Evolutionary conservation across 2,888 invertebrate species (phyloP), one percentile per base, ranked within the genome.

Genomic region (Aphelenchoides bicaudatus): DNA sequence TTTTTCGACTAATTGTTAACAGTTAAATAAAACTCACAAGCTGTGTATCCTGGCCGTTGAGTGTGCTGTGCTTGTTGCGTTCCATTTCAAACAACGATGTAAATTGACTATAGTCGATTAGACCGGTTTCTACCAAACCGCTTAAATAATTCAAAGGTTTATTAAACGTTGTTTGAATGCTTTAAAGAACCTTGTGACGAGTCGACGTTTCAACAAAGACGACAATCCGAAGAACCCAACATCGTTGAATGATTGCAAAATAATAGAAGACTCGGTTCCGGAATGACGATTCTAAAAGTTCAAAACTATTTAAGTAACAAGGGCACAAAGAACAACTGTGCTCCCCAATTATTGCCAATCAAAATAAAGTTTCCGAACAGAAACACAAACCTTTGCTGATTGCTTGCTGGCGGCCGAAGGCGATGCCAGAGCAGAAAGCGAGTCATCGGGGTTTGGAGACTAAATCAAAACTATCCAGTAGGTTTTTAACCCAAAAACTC

Each of bases 141-240:
- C 43, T 43, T n/a, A n/a, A n/a, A n/a, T n/a, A n/a, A n/a, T n/a
- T n/a, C n/a, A n/a, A n/a, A n/a, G n/a, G n/a, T n/a, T n/a, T n/a
- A n/a, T n/a, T n/a, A n/a, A n/a, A n/a, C n/a, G n/a, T n/a, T n/a
- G n/a, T n/a, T n/a, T n/a, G n/a, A n/a, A n/a, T n/a, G n/a, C n/a
- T n/a, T n/a, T n/a, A n/a, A n/a, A n/a, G n/a, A n/a, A n/a, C n/a
- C n/a, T n/a, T 19, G 16, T 43, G 8, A 43, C 43, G 16, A 43
- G 23, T n/a, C 43, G 43, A 21, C 43, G 16, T 43, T 25, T 43
- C 43, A 43, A n/a, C 43, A 43, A 43, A 19, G 43, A 43, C 10
- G 43, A 43, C 10, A 43, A 21, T 6, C 43, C 43, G 23, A 43
- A 43, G 16, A 43, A n/a, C 43, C 21, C 16, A n/a, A 43, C 43